Evolutionary conservation across 2,888 invertebrate genomes (phyloP).

Genomic region (Gymnocheta viridis): DNA sequence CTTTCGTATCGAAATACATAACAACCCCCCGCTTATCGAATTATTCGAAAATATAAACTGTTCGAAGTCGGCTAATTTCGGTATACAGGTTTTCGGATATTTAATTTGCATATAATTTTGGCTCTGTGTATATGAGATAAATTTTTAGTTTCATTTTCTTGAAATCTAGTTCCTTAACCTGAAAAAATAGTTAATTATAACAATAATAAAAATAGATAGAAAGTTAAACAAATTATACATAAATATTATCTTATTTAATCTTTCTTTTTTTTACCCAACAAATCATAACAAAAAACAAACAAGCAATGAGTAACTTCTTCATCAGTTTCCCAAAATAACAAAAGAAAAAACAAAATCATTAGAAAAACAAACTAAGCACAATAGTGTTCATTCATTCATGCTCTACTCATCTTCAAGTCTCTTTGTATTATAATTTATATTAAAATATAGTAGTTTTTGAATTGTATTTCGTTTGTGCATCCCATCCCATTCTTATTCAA

Average conservation of each 20-base stretch:
- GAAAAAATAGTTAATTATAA: not conserved
- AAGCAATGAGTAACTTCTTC: constrained; percentile 37
- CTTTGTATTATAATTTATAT: constrained; percentile 9
- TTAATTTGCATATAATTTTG: too few species aligned
- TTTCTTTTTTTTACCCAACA: constrained; percentile 4
- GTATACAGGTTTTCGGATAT: too few species aligned
- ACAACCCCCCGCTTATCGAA: too few species aligned
- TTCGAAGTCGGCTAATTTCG: too few species aligned
- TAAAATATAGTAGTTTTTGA: not conserved
- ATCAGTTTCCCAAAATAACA: not conserved
- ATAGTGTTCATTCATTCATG: constrained; percentile 24
- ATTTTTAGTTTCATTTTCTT: constrained; percentile 2
- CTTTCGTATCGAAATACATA: too few species aligned
- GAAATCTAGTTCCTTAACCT: constrained; percentile 26
- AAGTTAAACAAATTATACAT: constrained; percentile 35
- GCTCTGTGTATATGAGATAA: not conserved
- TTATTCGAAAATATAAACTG: too few species aligned
- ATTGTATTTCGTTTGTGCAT: not conserved
- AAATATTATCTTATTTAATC: constrained; percentile 10
- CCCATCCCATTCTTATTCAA: not conserved
- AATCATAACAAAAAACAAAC: constrained; percentile 35
- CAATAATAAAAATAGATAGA: constrained; percentile 9
- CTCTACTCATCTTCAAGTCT: not conserved
- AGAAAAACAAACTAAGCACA: constrained; percentile 3
- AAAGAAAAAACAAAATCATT: constrained; percentile 17